Evolutionary conservation across 2,888 invertebrate genomes (phyloP), one percentile per base, ranked within the genome.

Genomic region (Drosophila lacicola): DNA sequence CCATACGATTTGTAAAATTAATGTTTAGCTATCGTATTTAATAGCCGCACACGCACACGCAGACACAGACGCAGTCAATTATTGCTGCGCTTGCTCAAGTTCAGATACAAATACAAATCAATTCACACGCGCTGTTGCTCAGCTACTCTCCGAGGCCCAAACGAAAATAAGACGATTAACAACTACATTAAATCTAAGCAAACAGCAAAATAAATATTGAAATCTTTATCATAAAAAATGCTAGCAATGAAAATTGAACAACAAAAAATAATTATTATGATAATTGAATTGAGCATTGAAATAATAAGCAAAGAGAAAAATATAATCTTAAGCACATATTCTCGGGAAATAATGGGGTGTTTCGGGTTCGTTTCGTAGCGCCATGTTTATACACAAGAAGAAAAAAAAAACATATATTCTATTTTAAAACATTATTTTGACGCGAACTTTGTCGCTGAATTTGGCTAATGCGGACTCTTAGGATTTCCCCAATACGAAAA

Each of bases 391-490:
- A 75, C 41, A 54, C 10, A 41, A 42, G 17, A 41, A 33, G n/a
- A 33, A 13, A 13, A 13, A 6, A 6, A 42, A n/a, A 19, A 13
- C 1, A 53, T n/a, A 63, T 29, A 58, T 70, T 63, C 70, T 74
- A 83, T 72, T 87, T 87, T 54, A 86, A 83, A 86, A 56, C 65
- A 68, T 78, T 9, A 41, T 3, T 68, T 80, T 80, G 80, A 78
- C 82, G 82, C 71, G 53, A 71, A 56, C 71, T 73, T 57, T 72
- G 63, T 74, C 70, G 73, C 71, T 79, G 69, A 69, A 74, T 85
- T 74, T 80, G 80, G 82, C 82, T 71, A 62, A 79, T 66, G 57
- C 70, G 51, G 56, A 62, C 64, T 70, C 63, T 70, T 76, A 82
- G 82, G 82, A 86, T 80, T 82, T 88, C 82, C 82, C 82, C 79